Percentiles rank a stretch among this genome's conserved stretches.
These are phyloP conservation scores for Lagopus leucura DNA, from an alignment of 2,113 vertebrate genomes.

Conservation along the genomic window DNA sequence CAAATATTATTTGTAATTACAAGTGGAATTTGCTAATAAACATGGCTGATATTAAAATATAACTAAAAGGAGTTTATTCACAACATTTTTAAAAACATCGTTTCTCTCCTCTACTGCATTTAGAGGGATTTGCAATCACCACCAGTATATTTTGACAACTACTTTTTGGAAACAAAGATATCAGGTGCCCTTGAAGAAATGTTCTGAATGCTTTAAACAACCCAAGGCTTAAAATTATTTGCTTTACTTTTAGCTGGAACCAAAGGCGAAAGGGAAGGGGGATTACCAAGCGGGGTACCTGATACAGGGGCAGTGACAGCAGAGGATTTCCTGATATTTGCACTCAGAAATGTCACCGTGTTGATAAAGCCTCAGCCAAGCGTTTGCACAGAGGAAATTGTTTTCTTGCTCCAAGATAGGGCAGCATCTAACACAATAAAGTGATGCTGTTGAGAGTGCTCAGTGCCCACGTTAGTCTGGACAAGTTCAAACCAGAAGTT, in stretches of 20 bases:
- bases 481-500: constrained; percentile 70
- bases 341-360: neutral
- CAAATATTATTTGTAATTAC: neutral
- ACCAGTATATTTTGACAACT: neutral
- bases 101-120: neutral
- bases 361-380: neutral
- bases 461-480: neutral
- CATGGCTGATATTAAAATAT: neutral
- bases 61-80: neutral
- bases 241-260: neutral
- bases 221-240: neutral
- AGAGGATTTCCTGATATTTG: neutral
- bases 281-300: neutral
- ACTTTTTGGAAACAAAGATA: neutral
- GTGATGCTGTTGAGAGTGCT: neutral
- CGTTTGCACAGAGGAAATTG: neutral
- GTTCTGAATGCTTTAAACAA: neutral
- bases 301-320: neutral
- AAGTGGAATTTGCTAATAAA: neutral
- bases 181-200: neutral
- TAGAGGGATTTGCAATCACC: neutral
- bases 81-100: neutral
- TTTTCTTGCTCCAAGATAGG: neutral
- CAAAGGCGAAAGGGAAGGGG: neutral
- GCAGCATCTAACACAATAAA: neutral